phyloP scores from a whole-genome alignment of 2,113 vertebrate species.

The Pseudopodoces humilis region DNA sequence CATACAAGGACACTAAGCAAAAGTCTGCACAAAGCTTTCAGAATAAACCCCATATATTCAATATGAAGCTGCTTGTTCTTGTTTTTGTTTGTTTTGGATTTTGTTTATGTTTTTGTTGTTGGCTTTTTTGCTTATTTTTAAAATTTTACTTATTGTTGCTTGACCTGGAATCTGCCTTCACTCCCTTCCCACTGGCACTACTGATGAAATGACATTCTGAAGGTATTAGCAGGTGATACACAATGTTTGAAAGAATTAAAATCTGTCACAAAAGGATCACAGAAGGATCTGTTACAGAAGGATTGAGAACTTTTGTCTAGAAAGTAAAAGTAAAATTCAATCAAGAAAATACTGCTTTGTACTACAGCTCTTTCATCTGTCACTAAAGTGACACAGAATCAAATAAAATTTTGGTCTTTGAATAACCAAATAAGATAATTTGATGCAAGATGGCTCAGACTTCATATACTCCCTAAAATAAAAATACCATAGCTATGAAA shows the following conservation, averaged over 20 bases:
- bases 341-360: not conserved
- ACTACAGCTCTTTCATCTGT: not conserved
- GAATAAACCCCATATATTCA: not conserved
- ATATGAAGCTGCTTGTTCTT: not conserved
- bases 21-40: not conserved
- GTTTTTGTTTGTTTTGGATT: not conserved
- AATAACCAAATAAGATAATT: not conserved
- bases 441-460: not conserved
- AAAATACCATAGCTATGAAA: not conserved
- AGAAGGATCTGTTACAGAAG: not conserved
- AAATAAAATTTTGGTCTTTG: not conserved
- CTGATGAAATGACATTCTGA: not conserved
- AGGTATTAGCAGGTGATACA: not conserved
- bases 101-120: not conserved
- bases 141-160: not conserved
- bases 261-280: not conserved
- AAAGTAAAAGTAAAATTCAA: not conserved
- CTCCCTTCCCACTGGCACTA: not conserved
- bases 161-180: not conserved
- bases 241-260: not conserved
- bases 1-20: not conserved
- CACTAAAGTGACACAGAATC: not conserved
- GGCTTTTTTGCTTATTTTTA: not conserved
- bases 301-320: not conserved
- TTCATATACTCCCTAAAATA: not conserved